Evolutionary conservation across 2,888 invertebrate genomes (phyloP).

Genomic region (Beris chalybata): DNA sequence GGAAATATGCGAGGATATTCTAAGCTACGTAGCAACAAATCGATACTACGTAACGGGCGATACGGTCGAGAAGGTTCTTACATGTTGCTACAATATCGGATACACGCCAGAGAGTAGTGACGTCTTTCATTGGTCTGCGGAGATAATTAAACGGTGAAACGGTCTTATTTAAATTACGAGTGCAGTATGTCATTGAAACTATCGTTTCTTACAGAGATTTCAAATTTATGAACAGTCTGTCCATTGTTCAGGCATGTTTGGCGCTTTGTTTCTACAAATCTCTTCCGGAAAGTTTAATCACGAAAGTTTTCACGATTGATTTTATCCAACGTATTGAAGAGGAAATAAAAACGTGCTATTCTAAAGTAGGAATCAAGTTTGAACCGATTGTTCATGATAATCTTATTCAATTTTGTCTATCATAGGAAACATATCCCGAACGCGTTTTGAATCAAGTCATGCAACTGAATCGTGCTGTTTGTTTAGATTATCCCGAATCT

Average conservation of each 20-base stretch:
- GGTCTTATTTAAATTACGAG: neutral
- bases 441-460: conserved; percentile 61
- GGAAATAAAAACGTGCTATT: conserved; percentile 61
- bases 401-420: conserved; percentile 31
- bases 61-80: conserved; percentile 59
- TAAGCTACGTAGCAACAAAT: conserved; percentile 56
- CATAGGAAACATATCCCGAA: conserved; percentile 60
- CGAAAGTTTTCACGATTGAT: conserved; percentile 62
- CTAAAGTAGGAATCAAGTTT: conserved; percentile 53
- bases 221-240: conserved; percentile 59
- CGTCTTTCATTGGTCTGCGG: conserved; percentile 53
- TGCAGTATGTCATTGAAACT: neutral
- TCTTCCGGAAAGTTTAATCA: conserved; percentile 58
- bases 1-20: conserved; percentile 57
- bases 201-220: conserved; percentile 58
- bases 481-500: conserved; percentile 65
- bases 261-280: conserved; percentile 60
- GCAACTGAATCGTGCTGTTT: conserved; percentile 66
- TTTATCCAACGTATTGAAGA: conserved; percentile 64
- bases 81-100: conserved; percentile 58
- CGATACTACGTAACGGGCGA: conserved; percentile 57
- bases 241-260: conserved; percentile 59
- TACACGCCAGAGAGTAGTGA: conserved; percentile 56
- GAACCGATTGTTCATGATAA: conserved; percentile 5
- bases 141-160: conserved; percentile 57